A percentile compares a stretch with the other conserved stretches of the same genome.
Conservation (phyloP, 2,797 vertebrate species). For the Perodicticus potto region DNA sequence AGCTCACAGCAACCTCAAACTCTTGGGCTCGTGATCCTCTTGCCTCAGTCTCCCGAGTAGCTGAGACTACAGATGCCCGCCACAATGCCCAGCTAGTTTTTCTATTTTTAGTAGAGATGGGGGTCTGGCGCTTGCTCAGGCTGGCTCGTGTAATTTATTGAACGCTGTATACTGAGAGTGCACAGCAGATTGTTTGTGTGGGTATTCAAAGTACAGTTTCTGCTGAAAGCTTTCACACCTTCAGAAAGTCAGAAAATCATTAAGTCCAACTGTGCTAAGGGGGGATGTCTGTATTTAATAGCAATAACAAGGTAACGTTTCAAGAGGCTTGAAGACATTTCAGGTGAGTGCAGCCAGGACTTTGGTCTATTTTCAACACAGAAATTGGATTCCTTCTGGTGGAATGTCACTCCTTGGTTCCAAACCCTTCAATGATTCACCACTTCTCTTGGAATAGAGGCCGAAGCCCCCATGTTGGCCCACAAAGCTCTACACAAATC, state of each 20-base stretch:
- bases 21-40: too few species aligned
- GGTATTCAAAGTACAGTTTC: neutral
- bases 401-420: neutral
- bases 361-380: neutral
- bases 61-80: too few species aligned
- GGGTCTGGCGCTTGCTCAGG: too few species aligned
- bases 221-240: neutral
- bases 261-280: neutral
- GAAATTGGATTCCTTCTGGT: neutral
- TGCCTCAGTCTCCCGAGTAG: too few species aligned
- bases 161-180: neutral
- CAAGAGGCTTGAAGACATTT: neutral
- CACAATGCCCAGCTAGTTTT: too few species aligned
- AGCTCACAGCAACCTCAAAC: too few species aligned
- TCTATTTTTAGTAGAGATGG: too few species aligned
- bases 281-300: neutral
- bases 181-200: neutral
- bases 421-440: neutral
- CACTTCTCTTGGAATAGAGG: neutral
- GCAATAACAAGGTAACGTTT: neutral
- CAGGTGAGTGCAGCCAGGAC: neutral
- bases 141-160: neutral
- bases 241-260: neutral
- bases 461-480: neutral
- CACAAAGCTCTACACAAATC: too few species aligned